Base-by-base conservation (phyloP, 2,113 vertebrate genomes). In the Halichoeres trimaculatus region DNA sequence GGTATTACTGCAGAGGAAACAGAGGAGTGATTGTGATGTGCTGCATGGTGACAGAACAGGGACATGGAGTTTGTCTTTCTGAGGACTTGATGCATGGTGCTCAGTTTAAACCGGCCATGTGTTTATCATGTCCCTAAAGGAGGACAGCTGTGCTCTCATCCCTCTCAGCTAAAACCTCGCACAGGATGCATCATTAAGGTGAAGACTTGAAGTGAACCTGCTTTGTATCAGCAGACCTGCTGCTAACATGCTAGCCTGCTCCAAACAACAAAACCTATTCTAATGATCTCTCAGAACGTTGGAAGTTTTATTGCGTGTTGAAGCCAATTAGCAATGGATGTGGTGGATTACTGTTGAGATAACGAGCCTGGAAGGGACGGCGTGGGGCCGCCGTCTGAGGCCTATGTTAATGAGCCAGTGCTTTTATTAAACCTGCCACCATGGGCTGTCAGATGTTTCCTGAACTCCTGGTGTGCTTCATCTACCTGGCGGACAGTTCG, bases 371-470 rank as follows among this genome's bases (percentile, higher is more conserved):
- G 43, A 69, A 80, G 82, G 83, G 75, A 86, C 74, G 60, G 59
- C 61, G 34, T 43, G 2, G 30, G 80, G 74, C 71, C 76, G 74
- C 79, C 54, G 56, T 73, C 81, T 76, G 73, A 76, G 71, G 71
- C 48, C 65, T 80, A 86, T 89, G 80, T 88, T 88, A 90, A 92
- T 90, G 82, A 90, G 85, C 78, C 84, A 86, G 76, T 14, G 36
- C 78, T 90, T 88, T 91, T 73, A 91, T 91, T 90, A 90, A 84
- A 84, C 54, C 76, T 82, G 76, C 81, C 78, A 80, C 84, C 63
- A 84, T 67, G 16, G 54, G 75, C 80, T 85, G 78, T 86, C 84
- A 80, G 74, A 76, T 78, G 74, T 78, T 54, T 72, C 67, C 85
- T 74, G 79, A 85, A 88, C 80, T 87, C 71, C 74, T 50, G 52